A percentile compares a stretch with the other conserved stretches of the same genome.
Conservation (phyloP, 2,113 vertebrate genomes). For the Daubentonia madagascariensis region DNA sequence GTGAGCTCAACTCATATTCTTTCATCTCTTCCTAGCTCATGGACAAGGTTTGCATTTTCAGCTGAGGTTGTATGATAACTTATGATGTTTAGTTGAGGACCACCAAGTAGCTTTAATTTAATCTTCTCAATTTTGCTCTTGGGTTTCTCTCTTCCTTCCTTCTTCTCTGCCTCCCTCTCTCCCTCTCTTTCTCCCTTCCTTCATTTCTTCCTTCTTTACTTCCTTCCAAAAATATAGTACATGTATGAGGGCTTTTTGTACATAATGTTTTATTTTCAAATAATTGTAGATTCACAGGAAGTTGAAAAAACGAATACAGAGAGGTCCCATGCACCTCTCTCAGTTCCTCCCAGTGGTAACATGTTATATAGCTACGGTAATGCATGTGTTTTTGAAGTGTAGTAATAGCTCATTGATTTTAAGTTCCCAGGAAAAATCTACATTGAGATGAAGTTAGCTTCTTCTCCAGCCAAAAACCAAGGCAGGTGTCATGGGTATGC, state of each 20-base stretch:
- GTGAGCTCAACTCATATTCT: neutral
- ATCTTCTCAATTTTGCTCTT: neutral
- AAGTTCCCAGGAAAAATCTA: neutral
- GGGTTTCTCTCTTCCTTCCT: neutral
- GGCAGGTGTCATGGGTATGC: rapidly evolving
- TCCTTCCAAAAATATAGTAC: neutral
- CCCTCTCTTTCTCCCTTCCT: neutral
- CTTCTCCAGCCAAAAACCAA: neutral
- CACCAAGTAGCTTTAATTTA: neutral
- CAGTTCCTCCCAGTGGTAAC: neutral
- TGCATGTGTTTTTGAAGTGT: neutral
- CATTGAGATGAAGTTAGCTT: neutral
- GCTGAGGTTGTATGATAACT: neutral
- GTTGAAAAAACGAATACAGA: neutral
- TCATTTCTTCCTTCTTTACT: neutral
- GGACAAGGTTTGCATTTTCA: neutral
- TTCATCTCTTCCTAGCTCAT: neutral
- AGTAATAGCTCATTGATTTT: neutral
- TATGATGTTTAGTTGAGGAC: neutral
- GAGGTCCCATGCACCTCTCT: neutral
- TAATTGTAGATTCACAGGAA: neutral
- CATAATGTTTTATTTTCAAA: neutral
- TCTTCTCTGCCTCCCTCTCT: neutral
- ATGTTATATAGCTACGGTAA: neutral
- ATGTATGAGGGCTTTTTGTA: neutral